Conservation (phyloP, 1,140 invertebrate species). For the Tetramorium alpestre region DNA sequence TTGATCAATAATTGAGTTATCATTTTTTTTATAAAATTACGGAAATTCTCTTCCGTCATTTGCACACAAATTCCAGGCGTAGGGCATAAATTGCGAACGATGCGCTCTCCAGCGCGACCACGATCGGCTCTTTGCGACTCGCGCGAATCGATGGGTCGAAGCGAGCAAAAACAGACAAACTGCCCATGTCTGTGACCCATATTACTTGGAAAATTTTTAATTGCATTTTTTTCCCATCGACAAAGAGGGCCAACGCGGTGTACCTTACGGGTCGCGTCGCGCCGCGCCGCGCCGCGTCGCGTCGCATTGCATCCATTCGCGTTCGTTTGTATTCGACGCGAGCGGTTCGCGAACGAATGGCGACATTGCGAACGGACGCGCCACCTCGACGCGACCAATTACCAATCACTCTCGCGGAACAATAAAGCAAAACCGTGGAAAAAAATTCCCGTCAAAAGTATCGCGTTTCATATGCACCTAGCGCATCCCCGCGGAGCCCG, state of each 20-base stretch:
- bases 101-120: not conserved
- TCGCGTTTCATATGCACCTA: conserved; percentile 75
- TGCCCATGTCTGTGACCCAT: conserved; percentile 57
- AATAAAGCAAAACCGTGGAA: conserved; percentile 77
- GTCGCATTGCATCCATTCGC: conserved; percentile 39
- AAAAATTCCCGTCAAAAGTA: conserved; percentile 78
- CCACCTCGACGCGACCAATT: conserved; percentile 73
- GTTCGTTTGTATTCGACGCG: conserved; percentile 65
- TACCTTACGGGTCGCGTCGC: conserved; percentile 66
- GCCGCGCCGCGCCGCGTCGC: conserved; percentile 13
- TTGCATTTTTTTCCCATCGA: conserved; percentile 69
- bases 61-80: not conserved
- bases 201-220: conserved; percentile 71
- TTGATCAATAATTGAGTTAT: not conserved
- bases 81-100: conserved; percentile 19
- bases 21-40: conserved; percentile 14
- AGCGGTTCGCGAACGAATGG: conserved; percentile 51
- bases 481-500: conserved; percentile 21
- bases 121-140: not conserved
- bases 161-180: conserved; percentile 28
- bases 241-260: conserved; percentile 49
- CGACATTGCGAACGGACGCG: conserved; percentile 64
- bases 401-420: conserved; percentile 76
- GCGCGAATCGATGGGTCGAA: conserved; percentile 23
- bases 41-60: not conserved